These are phyloP conservation scores for Vombatus ursinus DNA, from an alignment of 2,113 vertebrate species.

Conservation along the genomic window DNA sequence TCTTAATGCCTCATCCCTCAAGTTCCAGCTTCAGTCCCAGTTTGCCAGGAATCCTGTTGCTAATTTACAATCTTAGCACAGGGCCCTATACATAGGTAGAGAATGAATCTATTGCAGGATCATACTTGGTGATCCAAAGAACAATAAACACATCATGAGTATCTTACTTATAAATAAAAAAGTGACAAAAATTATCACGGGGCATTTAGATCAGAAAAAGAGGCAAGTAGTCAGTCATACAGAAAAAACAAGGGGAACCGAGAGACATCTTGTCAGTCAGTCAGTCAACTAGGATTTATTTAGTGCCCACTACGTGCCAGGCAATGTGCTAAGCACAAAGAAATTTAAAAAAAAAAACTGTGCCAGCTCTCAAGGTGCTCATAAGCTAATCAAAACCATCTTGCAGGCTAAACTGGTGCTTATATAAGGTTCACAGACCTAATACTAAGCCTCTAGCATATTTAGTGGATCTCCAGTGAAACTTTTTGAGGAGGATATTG, in stretches of 20 bases:
- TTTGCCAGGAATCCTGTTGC: neutral
- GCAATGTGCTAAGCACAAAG: neutral
- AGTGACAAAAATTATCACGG: neutral
- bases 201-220: neutral
- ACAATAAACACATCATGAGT: neutral
- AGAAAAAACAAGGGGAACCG: neutral
- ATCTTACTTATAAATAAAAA: neutral
- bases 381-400: no score
- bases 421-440: no score
- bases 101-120: neutral
- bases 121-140: neutral
- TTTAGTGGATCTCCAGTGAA: no score
- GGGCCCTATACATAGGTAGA: neutral
- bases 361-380: no score
- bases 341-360: neutral
- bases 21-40: neutral
- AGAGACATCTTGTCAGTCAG: neutral
- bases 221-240: neutral
- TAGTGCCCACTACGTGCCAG: neutral
- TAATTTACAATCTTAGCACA: neutral
- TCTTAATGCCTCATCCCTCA: neutral
- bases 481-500: no score
- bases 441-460: no score
- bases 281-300: neutral
- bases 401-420: no score